Percentiles rank a stretch among this genome's conserved stretches.
Conservation (phyloP, 1,140 invertebrate genomes). For the Psilanteris sp. region DNA sequence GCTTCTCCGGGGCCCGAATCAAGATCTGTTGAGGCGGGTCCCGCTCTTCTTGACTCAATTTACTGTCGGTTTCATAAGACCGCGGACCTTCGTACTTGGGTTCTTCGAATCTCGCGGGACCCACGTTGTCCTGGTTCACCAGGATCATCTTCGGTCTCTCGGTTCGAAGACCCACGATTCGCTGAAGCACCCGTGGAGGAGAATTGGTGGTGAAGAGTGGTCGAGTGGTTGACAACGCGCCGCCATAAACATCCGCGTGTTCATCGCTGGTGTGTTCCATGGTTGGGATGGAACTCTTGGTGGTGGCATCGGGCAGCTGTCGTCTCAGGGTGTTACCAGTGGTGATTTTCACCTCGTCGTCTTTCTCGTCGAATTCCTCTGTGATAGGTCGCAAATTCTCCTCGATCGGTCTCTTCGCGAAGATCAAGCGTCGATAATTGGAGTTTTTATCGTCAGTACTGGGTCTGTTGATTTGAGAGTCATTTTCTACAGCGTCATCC, state of each 20-base stretch:
- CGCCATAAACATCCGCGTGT: slow-evolving; percentile 84
- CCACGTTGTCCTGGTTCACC: slow-evolving; percentile 77
- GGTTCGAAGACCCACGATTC: slow-evolving; percentile 63
- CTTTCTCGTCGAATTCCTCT: slow-evolving; percentile 73
- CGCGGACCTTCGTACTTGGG: slow-evolving; percentile 65
- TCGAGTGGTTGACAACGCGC: slow-evolving; percentile 82
- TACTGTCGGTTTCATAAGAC: slow-evolving; percentile 64
- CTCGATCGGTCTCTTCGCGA: slow-evolving; percentile 77
- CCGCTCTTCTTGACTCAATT: slow-evolving; percentile 68
- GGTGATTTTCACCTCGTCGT: slow-evolving; percentile 71
- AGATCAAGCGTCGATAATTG: slow-evolving; percentile 72
- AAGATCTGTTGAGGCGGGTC: slow-evolving; percentile 69
- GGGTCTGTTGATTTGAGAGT: slow-evolving; percentile 75
- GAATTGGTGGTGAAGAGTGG: slow-evolving; percentile 84
- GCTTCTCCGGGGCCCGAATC: slow-evolving; percentile 60
- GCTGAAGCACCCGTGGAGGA: slow-evolving; percentile 73
- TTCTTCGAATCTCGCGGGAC: slow-evolving; percentile 76
- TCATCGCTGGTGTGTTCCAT: slow-evolving; percentile 80
- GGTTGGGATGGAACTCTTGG: slow-evolving; percentile 69
- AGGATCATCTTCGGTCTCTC: slow-evolving; percentile 71
- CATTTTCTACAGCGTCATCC: slow-evolving; percentile 68
- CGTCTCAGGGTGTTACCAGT: slow-evolving; percentile 81
- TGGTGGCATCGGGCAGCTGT: slow-evolving; percentile 80
- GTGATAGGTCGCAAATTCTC: slow-evolving; percentile 72
- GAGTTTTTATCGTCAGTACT: slow-evolving; percentile 68